These are phyloP conservation scores for Nanorana parkeri DNA, from an alignment of 2,113 vertebrate genomes.

Conservation along the genomic window DNA sequence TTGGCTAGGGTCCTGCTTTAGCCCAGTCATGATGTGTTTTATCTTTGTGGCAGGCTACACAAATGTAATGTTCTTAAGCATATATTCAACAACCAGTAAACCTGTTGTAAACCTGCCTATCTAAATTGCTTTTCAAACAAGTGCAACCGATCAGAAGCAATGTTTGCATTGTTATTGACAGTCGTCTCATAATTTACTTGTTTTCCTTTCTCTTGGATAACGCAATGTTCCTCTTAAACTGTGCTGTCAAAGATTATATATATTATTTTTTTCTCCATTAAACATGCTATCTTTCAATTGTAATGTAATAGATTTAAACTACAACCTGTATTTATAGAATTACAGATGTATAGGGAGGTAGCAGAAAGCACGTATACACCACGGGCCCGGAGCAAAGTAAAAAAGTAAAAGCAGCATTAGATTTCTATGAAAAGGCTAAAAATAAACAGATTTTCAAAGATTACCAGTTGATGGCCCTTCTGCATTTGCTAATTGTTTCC, in stretches of 20 bases:
- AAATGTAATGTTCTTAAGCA: too few relatives aligned
- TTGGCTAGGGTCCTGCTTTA: too few relatives aligned
- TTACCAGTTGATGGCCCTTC: conserved; percentile 7
- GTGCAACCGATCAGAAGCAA: too few relatives aligned
- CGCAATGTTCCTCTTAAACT: not conserved
- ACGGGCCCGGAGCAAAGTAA: not conserved
- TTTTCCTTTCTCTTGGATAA: not conserved
- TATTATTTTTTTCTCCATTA: not conserved
- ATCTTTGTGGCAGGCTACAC: too few relatives aligned
- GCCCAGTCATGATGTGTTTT: too few relatives aligned
- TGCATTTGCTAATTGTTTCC: conserved; percentile 50
- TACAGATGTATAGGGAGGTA: not conserved
- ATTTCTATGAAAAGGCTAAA: conserved; percentile 13
- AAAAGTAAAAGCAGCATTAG: conserved; percentile 17
- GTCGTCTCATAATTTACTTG: too few relatives aligned
- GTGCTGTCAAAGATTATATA: too few relatives aligned
- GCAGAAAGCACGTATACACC: conserved; percentile 5
- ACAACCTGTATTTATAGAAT: not conserved
- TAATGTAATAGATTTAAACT: not conserved
- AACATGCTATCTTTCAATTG: not conserved
- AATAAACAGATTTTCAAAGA: conserved; percentile 48
- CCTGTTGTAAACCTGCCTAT: too few relatives aligned
- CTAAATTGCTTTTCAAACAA: too few relatives aligned
- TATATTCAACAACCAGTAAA: too few relatives aligned
- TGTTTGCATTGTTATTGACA: too few relatives aligned